These are phyloP conservation scores for Steatornis caripensis DNA, from an alignment of 2,113 vertebrate genomes.

Conservation along the genomic window DNA sequence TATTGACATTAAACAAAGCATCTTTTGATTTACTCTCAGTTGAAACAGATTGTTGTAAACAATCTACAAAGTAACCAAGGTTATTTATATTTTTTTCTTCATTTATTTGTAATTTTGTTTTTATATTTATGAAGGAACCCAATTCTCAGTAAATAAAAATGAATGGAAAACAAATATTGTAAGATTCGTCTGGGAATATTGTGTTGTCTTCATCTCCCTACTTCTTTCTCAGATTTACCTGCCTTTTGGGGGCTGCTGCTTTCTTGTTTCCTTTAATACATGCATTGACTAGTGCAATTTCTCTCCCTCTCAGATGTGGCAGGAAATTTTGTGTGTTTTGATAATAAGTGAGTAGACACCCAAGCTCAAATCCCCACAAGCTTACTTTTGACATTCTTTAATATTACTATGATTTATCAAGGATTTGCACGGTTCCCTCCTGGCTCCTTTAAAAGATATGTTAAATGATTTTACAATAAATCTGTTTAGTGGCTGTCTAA, in stretches of 20 bases:
- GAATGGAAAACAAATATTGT: constrained; percentile 70
- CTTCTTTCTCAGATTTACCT: constrained; percentile 64
- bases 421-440: constrained; percentile 1
- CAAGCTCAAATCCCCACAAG: constrained; percentile 32
- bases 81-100: constrained; percentile 59
- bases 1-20: constrained; percentile 36
- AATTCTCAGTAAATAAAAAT: constrained; percentile 69
- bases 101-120: constrained; percentile 62
- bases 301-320: constrained; percentile 7
- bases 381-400: constrained; percentile 47
- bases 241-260: constrained; percentile 28
- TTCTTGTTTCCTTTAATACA: constrained; percentile 60
- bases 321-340: constrained; percentile 29
- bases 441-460: constrained; percentile 24
- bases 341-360: constrained; percentile 40
- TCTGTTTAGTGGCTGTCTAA: constrained; percentile 14
- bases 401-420: constrained; percentile 48
- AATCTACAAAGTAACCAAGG: constrained; percentile 48
- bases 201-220: constrained; percentile 55
- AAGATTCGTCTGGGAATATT: constrained; percentile 26
- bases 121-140: constrained; percentile 73
- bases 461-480: constrained; percentile 44
- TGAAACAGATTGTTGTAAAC: constrained; percentile 56
- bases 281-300: constrained; percentile 44
- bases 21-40: constrained; percentile 38